Evolutionary conservation across 2,797 vertebrate genomes (phyloP), one percentile per base, ranked within the genome.

Genomic region (Leucoraja ocellata): DNA sequence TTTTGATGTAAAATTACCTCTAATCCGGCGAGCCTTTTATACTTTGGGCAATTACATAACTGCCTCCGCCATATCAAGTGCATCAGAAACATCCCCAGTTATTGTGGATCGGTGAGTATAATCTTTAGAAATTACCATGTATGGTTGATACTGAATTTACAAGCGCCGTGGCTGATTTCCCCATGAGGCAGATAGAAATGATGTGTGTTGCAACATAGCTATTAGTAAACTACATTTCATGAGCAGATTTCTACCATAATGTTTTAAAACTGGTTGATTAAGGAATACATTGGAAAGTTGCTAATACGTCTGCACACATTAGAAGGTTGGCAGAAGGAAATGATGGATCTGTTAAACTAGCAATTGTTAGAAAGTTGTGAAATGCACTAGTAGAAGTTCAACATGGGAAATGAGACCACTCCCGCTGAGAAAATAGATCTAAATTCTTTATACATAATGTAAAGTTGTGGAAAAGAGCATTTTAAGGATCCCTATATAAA

Each of bases 31-130:
- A 96, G 98, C 98, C n/a, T 99, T 98, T 96, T 99, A 98, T 93
- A 97, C 98, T 93, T 94, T 98, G 0, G 98, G 98, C 94, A 99
- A 99, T 95, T 99, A 99, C 95, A 97, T 99, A 73, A 97, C 97
- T 88, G 98, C 97, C 80, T 96, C 97, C n/a, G 96, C 98, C 96
- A 98, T 98, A 94, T 95, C 96, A 0, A 95, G 95, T 93, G 96
- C 95, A 93, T 97, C 96, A 21, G 94, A 83, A 93, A 95, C 94
- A 92, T 95, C 95, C 93, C 97, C 98, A 81, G 98, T 99, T 95
- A 96, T 99, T 91, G 94, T 98, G 93, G 99, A 99, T 97, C 98
- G 99, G 98, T 99, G 94, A 93, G 96, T 95, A 73, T 91, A 23
- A 16, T 21, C 23, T 73, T 74, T 28, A 92, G 36, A 73, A 16